Evolutionary conservation across 92 coral and sea anemone genomes (phyloP).

Genomic region (Epizoanthus stellaris): DNA sequence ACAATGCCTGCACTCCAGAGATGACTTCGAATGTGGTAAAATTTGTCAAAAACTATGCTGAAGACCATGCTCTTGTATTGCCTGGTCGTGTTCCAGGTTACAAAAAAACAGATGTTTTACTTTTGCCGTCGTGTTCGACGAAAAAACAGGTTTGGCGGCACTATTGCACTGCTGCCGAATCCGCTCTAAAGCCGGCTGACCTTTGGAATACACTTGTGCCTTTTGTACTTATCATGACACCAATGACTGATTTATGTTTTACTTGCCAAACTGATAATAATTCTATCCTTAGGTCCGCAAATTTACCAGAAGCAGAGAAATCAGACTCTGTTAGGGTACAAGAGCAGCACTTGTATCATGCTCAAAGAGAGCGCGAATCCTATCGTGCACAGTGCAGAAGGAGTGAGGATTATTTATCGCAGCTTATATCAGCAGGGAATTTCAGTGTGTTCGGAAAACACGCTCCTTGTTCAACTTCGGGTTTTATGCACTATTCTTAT

Average conservation of each 20-base stretch:
- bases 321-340: slow-evolving; percentile 1
- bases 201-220: neutral
- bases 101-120: slow-evolving; percentile 29
- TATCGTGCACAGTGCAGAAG: slow-evolving; percentile 16
- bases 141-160: slow-evolving; percentile 39
- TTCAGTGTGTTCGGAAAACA: slow-evolving; percentile 27
- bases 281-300: slow-evolving; percentile 46
- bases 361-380: slow-evolving; percentile 15
- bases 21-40: slow-evolving; percentile 2
- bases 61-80: slow-evolving; percentile 47
- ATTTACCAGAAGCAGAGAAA: slow-evolving; percentile 47
- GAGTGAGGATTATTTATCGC: neutral
- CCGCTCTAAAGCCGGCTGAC: slow-evolving; percentile 3
- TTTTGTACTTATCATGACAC: slow-evolving; percentile 32
- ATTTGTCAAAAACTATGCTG: slow-evolving; percentile 52
- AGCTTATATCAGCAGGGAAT: neutral
- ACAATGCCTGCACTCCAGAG: slow-evolving; percentile 30
- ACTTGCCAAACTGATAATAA: slow-evolving; percentile 46
- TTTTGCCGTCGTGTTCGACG: slow-evolving; percentile 42
- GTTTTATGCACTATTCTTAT: slow-evolving; percentile 59
- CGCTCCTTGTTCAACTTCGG: slow-evolving; percentile 41
- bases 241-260: slow-evolving; percentile 53
- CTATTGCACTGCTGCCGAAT: slow-evolving; percentile 13
- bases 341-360: neutral
- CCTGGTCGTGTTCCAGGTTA: slow-evolving; percentile 59